Percentiles rank a stretch among this genome's conserved stretches.
Conservation (phyloP, 2,113 vertebrate species). For the Spea bombifrons region DNA sequence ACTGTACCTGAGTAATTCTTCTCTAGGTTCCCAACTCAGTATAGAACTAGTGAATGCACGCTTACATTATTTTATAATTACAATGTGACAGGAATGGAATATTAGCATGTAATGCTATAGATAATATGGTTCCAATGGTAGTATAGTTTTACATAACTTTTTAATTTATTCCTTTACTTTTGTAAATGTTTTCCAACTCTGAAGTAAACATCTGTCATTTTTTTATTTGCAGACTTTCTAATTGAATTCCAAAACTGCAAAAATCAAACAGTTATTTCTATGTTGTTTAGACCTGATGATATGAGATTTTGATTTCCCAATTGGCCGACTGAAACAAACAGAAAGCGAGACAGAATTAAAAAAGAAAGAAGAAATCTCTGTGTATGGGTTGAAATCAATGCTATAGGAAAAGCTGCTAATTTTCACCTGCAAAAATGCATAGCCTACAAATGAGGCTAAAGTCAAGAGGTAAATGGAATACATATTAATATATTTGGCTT, state of each 20-base stretch:
- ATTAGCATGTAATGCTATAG: too few species aligned
- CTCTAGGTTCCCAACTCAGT: too few species aligned
- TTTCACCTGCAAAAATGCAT: constrained; percentile 48
- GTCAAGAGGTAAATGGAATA: constrained; percentile 37
- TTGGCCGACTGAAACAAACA: constrained; percentile 42
- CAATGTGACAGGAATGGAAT: too few species aligned
- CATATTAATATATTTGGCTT: constrained; percentile 46
- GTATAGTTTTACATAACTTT: neutral
- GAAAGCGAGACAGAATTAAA: constrained; percentile 1
- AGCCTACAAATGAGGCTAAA: constrained; percentile 35
- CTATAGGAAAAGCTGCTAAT: constrained; percentile 46
- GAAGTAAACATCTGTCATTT: constrained; percentile 45
- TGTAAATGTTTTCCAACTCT: constrained; percentile 40
- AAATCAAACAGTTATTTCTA: constrained; percentile 44
- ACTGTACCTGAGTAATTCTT: too few species aligned
- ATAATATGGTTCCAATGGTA: too few species aligned
- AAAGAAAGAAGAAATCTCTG: constrained; percentile 18
- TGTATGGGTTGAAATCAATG: constrained; percentile 45
- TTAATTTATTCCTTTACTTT: constrained; percentile 24
- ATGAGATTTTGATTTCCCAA: constrained; percentile 55
- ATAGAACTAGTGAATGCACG: too few species aligned
- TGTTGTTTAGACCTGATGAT: constrained; percentile 29
- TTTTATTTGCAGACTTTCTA: constrained; percentile 28
- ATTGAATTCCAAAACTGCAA: constrained; percentile 42
- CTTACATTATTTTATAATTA: too few species aligned